Evolutionary conservation across 2,797 vertebrate species (phyloP).

Genomic region (Hyperoplus lanceolatus): DNA sequence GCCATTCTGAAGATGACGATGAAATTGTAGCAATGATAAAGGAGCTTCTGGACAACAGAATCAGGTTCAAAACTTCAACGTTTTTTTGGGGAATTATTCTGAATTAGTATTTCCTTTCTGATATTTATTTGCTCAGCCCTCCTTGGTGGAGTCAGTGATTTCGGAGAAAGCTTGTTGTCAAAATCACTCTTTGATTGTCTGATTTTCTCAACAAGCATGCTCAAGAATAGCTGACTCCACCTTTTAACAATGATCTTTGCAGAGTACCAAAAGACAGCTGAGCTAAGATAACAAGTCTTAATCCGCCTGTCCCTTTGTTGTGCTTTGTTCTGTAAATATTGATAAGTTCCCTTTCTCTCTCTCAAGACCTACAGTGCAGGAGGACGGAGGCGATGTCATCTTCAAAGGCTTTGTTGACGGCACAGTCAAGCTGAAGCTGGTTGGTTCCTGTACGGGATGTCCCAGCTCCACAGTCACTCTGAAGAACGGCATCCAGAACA

Average conservation of each 20-base stretch:
- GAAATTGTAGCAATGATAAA: conserved; percentile 89
- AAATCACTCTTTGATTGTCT: no score
- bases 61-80: conserved; percentile 78
- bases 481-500: conserved; percentile 88
- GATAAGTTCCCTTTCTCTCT: background rate
- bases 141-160: no score
- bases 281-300: conserved; percentile 13
- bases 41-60: conserved; percentile 88
- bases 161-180: no score
- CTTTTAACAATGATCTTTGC: background rate
- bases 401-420: conserved; percentile 88
- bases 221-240: no score
- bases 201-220: no score
- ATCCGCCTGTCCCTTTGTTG: conserved; percentile 26
- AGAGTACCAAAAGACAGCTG: background rate
- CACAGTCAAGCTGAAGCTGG: conserved; percentile 86
- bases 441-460: conserved; percentile 89
- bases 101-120: background rate
- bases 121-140: background rate
- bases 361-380: conserved; percentile 88
- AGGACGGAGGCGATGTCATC: conserved; percentile 89
- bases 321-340: conserved; percentile 40
- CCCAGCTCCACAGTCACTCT: conserved; percentile 88
- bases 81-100: background rate
- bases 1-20: conserved; percentile 86